A percentile compares a stretch with the other conserved stretches of the same genome.
Conservation (phyloP, 1,140 invertebrate species). For the Papilio helenus region DNA sequence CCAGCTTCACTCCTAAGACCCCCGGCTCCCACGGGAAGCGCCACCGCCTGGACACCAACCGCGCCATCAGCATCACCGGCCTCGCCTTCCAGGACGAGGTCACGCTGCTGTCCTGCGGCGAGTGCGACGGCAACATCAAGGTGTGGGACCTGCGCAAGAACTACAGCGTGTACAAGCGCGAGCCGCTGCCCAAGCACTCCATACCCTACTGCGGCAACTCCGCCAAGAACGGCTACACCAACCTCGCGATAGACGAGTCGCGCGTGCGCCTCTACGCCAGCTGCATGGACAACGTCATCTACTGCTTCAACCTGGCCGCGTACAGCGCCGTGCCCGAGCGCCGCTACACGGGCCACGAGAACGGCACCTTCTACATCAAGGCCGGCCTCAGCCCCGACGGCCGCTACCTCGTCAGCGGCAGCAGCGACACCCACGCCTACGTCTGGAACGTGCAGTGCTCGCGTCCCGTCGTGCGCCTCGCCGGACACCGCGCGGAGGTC, state of each 20-base stretch:
- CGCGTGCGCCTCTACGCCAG: conserved; percentile 90
- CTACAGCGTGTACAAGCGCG: conserved; percentile 87
- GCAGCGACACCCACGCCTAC: conserved; percentile 92
- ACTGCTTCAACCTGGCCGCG: conserved; percentile 91
- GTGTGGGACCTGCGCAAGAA: conserved; percentile 94
- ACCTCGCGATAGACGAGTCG: conserved; percentile 88
- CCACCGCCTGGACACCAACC: conserved; percentile 62
- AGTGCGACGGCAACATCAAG: conserved; percentile 93
- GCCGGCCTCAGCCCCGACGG: conserved; percentile 90
- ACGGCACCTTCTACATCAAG: conserved; percentile 92
- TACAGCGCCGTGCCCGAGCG: conserved; percentile 86
- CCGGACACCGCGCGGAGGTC: conserved; percentile 91
- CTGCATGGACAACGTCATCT: conserved; percentile 93
- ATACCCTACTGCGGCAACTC: conserved; percentile 88
- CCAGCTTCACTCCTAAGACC: conserved; percentile 75
- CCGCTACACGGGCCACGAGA: conserved; percentile 87
- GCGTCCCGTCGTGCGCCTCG: conserved; percentile 86
- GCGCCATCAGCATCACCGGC: conserved; percentile 86
- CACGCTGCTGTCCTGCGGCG: conserved; percentile 90
- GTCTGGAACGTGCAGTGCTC: conserved; percentile 90
- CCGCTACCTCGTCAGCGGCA: conserved; percentile 91
- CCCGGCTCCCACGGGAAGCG: conserved; percentile 78
- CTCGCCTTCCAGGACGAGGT: conserved; percentile 91
- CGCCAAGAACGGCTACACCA: conserved; percentile 90
- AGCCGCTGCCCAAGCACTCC: conserved; percentile 87